Evolutionary conservation across 2,888 invertebrate species (phyloP).

Genomic region (Pilophorus perplexus): DNA sequence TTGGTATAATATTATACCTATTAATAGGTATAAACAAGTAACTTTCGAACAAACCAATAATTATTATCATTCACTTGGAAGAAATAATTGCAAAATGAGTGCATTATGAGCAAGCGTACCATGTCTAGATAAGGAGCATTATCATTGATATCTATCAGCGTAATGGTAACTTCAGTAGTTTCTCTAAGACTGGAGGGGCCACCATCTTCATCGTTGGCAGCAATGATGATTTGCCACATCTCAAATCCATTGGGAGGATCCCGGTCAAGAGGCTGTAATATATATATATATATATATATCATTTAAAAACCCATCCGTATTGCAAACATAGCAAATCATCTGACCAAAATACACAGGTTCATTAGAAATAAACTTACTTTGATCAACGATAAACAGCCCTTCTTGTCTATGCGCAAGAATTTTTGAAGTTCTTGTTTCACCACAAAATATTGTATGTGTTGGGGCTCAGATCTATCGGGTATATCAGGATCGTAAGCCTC

Average conservation of each 20-base stretch:
- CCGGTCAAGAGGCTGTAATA: constrained; percentile 70
- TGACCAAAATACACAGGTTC: neutral
- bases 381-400: constrained; percentile 70
- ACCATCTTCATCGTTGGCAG: constrained; percentile 74
- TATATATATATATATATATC: neutral
- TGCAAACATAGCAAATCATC: neutral
- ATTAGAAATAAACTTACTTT: constrained; percentile 52
- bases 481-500: constrained; percentile 85
- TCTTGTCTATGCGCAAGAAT: constrained; percentile 68
- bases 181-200: constrained; percentile 59
- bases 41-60: too few species aligned
- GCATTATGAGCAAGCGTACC: constrained; percentile 54
- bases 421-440: constrained; percentile 70
- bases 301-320: neutral
- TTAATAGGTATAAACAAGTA: too few species aligned
- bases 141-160: constrained; percentile 81
- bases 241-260: constrained; percentile 85
- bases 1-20: too few species aligned
- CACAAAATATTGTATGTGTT: constrained; percentile 73
- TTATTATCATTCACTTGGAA: too few species aligned
- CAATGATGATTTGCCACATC: constrained; percentile 65
- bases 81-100: neutral
- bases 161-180: constrained; percentile 65
- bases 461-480: constrained; percentile 68
- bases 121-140: constrained; percentile 85